Evolutionary conservation across 2,888 invertebrate species (phyloP).

Genomic region (Parnassius smintheus): DNA sequence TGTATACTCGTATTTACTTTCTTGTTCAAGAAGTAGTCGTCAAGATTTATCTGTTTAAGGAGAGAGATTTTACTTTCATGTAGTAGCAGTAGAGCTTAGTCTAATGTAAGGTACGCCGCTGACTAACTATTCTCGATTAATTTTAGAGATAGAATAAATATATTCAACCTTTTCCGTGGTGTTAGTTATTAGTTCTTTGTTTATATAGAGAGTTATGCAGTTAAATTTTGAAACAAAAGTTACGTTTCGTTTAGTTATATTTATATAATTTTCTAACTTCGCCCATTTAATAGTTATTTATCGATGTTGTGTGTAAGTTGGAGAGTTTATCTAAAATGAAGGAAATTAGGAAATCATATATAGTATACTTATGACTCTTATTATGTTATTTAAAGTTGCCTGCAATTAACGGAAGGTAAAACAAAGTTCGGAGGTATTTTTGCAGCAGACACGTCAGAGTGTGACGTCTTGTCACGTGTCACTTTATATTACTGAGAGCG

Average conservation of each 20-base stretch:
- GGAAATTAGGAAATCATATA: no score
- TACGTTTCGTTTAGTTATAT: no score
- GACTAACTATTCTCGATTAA: conserved; percentile 32
- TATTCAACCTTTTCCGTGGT: conserved; percentile 24
- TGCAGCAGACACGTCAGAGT: not conserved
- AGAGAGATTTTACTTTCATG: conserved; percentile 41
- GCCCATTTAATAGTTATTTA: no score
- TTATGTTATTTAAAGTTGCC: no score
- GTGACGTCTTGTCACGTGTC: conserved; percentile 17
- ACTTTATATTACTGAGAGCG: conserved; percentile 15
- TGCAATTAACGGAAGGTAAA: no score
- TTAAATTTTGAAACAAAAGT: conserved; percentile 2
- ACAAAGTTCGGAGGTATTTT: no score
- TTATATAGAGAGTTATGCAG: conserved; percentile 11
- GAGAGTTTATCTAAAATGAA: no score
- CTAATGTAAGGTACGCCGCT: conserved; percentile 34
- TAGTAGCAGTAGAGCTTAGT: conserved; percentile 33
- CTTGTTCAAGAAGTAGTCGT: conserved; percentile 34
- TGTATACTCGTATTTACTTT: conserved; percentile 35
- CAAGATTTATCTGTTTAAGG: conserved; percentile 43
- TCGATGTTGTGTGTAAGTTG: no score
- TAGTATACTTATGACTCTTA: no score
- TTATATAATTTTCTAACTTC: no score
- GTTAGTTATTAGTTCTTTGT: conserved; percentile 22
- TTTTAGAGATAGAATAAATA: conserved; percentile 25